These are phyloP conservation scores for Bos taurus DNA, from an alignment of 2,113 vertebrate species.

Conservation along the genomic window ARS-UCD2.0 NC_037330.1:3190001-3190500, in stretches of 20 bases:
- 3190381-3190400: neutral
- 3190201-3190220: neutral
- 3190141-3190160: neutral
- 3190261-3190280: neutral
- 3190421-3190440: neutral
- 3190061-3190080: neutral
- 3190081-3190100: slow-evolving; percentile 8
- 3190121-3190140: neutral
- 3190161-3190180: neutral
- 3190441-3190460: neutral
- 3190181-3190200: neutral
- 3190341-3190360: neutral
- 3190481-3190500: slow-evolving; percentile 98
- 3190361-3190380: neutral
- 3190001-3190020: neutral
- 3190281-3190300: neutral
- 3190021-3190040: neutral
- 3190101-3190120: neutral
- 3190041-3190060: neutral
- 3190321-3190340: neutral
- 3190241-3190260: neutral
- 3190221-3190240: neutral
- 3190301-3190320: neutral
- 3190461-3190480: slow-evolving; percentile 83
- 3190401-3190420: neutral